These are phyloP conservation scores for Dicycla oo DNA, from an alignment of 2,888 invertebrate genomes.

Conservation along the genomic window DNA sequence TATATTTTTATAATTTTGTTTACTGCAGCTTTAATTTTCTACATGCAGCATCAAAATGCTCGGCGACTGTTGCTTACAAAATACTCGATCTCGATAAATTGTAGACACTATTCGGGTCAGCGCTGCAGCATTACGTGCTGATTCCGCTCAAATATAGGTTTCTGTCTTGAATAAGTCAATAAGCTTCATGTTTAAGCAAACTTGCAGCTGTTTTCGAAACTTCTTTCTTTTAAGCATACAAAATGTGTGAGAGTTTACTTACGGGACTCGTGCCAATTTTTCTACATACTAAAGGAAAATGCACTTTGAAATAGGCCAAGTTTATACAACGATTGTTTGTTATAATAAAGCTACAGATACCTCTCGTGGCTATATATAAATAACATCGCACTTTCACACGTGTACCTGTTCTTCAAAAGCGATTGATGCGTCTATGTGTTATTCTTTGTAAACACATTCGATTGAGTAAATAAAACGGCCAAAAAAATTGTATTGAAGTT, in stretches of 20 bases:
- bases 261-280: background rate
- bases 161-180: conserved; percentile 25
- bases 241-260: background rate
- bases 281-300: background rate
- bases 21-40: background rate
- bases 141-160: conserved; percentile 18
- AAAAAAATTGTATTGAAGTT: conserved; percentile 15
- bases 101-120: conserved; percentile 12
- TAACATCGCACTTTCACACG: conserved; percentile 1
- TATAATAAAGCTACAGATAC: background rate
- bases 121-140: conserved; percentile 27
- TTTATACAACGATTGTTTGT: background rate
- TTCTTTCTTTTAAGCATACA: background rate
- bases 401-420: conserved; percentile 6
- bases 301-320: background rate
- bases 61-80: conserved; percentile 18
- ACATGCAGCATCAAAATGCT: background rate
- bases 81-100: conserved; percentile 24
- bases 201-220: background rate
- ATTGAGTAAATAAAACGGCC: conserved; percentile 29
- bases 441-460: conserved; percentile 32
- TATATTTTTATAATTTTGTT: too few species aligned
- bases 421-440: conserved; percentile 14
- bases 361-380: background rate
- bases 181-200: conserved; percentile 22